Conservation (phyloP, 2,113 vertebrate genomes). For the Tychaedon coryphoeus region DNA sequence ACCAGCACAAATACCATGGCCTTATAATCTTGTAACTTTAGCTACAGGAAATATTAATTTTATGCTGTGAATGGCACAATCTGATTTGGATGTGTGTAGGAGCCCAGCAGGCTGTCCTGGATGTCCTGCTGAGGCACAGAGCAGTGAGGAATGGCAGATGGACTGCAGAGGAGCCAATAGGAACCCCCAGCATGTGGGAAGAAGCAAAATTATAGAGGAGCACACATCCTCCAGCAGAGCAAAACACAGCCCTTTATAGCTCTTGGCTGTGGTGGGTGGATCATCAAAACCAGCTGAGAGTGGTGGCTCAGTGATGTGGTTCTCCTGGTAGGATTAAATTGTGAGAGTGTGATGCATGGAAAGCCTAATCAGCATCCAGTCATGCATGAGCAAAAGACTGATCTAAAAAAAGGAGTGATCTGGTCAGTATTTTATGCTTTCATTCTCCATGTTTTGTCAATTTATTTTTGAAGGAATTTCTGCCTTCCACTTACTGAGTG, state of each 20-base stretch:
- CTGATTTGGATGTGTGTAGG: accelerated
- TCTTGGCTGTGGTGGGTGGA: accelerated
- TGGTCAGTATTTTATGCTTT: not conserved
- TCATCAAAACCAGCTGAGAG: not conserved
- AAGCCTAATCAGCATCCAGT: not conserved
- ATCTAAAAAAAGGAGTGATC: not conserved
- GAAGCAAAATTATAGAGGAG: not conserved
- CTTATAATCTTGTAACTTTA: not conserved
- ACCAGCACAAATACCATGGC: not conserved
- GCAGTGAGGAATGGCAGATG: not conserved
- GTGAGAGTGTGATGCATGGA: not conserved
- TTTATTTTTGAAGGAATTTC: not conserved
- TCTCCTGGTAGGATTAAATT: not conserved
- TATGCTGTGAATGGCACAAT: not conserved
- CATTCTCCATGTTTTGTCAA: not conserved
- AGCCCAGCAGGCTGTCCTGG: not conserved
- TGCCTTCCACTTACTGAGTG: not conserved
- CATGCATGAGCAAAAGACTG: not conserved
- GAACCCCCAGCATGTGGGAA: not conserved
- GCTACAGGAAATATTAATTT: not conserved
- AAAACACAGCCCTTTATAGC: not conserved
- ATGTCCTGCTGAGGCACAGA: accelerated
- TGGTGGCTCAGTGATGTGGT: not conserved
- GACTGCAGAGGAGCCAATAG: not conserved
- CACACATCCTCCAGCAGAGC: not conserved